Evolutionary conservation across 2,113 vertebrate genomes (phyloP), one percentile per base, ranked within the genome.

Genomic region (Hyperoodon ampullatus): DNA sequence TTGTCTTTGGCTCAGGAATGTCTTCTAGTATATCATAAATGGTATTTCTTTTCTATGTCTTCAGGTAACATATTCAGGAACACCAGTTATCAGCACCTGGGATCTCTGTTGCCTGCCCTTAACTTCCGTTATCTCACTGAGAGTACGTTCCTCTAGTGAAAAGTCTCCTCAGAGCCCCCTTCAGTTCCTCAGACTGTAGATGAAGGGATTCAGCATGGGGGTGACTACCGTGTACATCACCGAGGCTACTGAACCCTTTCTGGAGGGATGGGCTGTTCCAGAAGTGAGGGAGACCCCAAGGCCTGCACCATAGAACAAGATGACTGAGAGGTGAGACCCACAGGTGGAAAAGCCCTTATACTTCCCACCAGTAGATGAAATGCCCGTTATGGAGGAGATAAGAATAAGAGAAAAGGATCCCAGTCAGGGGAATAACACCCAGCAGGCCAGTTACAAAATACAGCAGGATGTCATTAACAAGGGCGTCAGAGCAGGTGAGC

Each of bases 271-370:
- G 18, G 53, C 39, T 47, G 47, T 61, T 66, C 93, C 81, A 33
- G 93, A 96, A 78, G 77, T 96, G n/a, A 97, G 70, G 39, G 97
- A 97, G 8, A 96, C 86, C 9, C 82, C 90, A 74, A 96, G 93
- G 7, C 93, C 94, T 18, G 91, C 63, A 0, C 97, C 94, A 63
- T 91, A 98, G 93, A 97, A 97, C 78, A 97, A 88, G 23, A 97
- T 75, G 5, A 97, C 92, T 6, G 77, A 94, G n/a, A 97, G 92
- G 78, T 96, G 94, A 77, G 96, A 98, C 4, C 74, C 88, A 80
- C 96, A 97, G 65, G 97, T 98, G 66, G 97, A 97, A 87, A 98
- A 97, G n/a, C 93, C 93, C 93, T 95, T 97, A 55, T 96, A 94
- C 21, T 93, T 95, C 6, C 95, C 93, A 7, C 63, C 55, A 39